Conservation (phyloP, 2,888 invertebrate species). For the Caenorhabditis afra region DNA sequence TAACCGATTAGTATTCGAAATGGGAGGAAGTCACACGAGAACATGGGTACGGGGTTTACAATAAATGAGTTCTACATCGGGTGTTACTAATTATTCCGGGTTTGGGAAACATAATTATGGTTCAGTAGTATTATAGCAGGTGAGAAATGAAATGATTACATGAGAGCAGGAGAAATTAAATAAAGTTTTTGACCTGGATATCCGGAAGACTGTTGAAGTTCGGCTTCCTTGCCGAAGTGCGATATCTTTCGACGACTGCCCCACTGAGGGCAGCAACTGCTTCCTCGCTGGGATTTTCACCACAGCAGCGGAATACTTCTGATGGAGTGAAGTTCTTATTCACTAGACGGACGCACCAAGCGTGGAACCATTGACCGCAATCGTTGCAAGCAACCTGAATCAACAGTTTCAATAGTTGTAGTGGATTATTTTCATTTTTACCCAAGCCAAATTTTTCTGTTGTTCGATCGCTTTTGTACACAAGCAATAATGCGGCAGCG, state of each 20-base stretch:
- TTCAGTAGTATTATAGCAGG: neutral
- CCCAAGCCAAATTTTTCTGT: slow-evolving; percentile 22
- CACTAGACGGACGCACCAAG: slow-evolving; percentile 5
- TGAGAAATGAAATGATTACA: neutral
- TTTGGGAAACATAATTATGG: neutral
- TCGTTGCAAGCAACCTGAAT: slow-evolving; percentile 32
- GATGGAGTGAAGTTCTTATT: slow-evolving; percentile 2
- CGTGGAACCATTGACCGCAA: slow-evolving; percentile 48
- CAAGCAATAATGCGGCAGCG: neutral
- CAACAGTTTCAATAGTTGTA: neutral
- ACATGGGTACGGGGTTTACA: neutral
- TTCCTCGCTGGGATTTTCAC: neutral
- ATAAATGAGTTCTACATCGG: neutral
- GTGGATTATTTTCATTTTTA: neutral
- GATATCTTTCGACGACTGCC: neutral
- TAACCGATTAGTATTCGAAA: neutral
- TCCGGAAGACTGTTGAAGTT: neutral
- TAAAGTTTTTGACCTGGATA: neutral
- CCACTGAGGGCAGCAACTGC: neutral
- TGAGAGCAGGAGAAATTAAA: neutral
- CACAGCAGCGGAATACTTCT: slow-evolving; percentile 18
- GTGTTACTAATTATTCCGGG: neutral
- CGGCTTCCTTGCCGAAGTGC: neutral
- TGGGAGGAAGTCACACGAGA: neutral
- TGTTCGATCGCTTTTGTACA: neutral